Conservation (phyloP, 1,140 invertebrate genomes). For the Danaus melanippus region DNA sequence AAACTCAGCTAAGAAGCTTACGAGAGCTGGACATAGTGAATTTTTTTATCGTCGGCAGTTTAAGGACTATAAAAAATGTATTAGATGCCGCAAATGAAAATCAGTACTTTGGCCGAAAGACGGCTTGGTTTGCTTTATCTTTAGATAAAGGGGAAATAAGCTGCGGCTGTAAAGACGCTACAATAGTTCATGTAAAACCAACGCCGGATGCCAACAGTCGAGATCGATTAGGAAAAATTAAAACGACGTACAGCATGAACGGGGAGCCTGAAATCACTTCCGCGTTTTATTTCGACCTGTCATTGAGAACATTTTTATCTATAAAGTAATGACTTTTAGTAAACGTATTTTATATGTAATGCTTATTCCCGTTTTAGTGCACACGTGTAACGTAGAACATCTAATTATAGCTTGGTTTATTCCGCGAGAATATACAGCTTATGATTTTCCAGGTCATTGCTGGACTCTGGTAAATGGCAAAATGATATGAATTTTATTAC, state of each 20-base stretch:
- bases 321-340: conserved; percentile 75
- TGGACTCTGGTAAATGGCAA: conserved; percentile 79
- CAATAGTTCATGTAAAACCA: conserved; percentile 79
- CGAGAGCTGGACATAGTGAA: conserved; percentile 89
- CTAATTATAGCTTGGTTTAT: conserved; percentile 56
- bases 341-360: conserved; percentile 9
- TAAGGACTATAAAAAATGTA: conserved; percentile 79
- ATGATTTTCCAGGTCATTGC: conserved; percentile 66
- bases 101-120: conserved; percentile 69
- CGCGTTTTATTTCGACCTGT: conserved; percentile 90
- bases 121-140: conserved; percentile 74
- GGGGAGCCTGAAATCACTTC: conserved; percentile 80
- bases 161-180: conserved; percentile 79
- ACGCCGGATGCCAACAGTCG: conserved; percentile 74
- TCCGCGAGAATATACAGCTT: conserved; percentile 48
- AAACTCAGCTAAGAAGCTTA: conserved; percentile 78
- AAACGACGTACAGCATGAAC: conserved; percentile 78
- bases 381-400: conserved; percentile 40
- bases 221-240: conserved; percentile 77
- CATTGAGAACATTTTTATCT: conserved; percentile 79
- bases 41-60: conserved; percentile 85
- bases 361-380: conserved; percentile 17
- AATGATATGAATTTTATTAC: conserved; percentile 79
- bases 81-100: conserved; percentile 74
- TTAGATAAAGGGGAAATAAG: conserved; percentile 78